phyloP scores from a whole-genome alignment of 2,113 vertebrate genomes.

The Ageneiosus marmoratus region DNA sequence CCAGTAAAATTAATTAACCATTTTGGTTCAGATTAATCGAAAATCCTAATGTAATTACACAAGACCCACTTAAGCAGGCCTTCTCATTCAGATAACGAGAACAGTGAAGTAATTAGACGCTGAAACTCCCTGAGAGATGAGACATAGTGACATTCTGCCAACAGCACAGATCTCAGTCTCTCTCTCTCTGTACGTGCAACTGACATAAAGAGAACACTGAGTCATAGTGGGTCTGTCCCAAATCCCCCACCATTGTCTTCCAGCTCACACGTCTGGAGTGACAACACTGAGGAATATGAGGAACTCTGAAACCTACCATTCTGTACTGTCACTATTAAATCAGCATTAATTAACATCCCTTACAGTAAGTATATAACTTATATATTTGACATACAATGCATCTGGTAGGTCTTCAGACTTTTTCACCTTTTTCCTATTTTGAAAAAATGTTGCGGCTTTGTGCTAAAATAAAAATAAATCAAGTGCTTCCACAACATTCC shows the following conservation, averaged over 20 bases:
- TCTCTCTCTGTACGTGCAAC: conserved; percentile 6
- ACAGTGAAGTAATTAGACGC: conserved; percentile 48
- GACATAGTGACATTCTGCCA: conserved; percentile 19
- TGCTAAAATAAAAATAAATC: no score
- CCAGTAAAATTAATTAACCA: conserved; percentile 52
- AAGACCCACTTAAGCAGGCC: conserved; percentile 45
- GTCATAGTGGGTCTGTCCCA: conserved; percentile 12
- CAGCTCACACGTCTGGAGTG: not conserved
- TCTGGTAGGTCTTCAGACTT: no score
- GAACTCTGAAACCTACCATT: not conserved
- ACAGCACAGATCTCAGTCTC: conserved; percentile 23
- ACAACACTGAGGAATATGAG: not conserved
- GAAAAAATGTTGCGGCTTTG: no score
- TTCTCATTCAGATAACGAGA: conserved; percentile 53
- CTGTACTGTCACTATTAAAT: not conserved
- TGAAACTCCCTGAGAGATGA: conserved; percentile 45
- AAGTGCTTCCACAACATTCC: no score
- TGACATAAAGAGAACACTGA: conserved; percentile 27
- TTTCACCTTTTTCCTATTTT: no score
- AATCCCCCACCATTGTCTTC: not conserved
- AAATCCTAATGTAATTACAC: conserved; percentile 57
- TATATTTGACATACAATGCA: not conserved
- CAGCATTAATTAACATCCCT: not conserved
- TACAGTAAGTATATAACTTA: not conserved
- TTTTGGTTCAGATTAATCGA: conserved; percentile 54